These are phyloP conservation scores for Drosophila ohnishii DNA, from an alignment of 1,140 invertebrate species.

Conservation along the genomic window DNA sequence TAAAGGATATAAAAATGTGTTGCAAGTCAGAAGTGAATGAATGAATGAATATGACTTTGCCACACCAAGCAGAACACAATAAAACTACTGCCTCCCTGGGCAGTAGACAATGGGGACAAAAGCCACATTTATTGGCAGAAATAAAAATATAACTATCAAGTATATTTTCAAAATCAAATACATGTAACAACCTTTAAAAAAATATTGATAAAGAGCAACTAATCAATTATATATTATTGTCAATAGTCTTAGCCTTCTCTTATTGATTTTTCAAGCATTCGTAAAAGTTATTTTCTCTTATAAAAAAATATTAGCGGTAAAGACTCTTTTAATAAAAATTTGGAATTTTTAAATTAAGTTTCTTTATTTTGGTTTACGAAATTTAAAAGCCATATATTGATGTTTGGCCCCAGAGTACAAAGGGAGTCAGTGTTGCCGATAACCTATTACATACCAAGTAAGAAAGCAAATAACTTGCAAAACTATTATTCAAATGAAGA, in stretches of 20 bases:
- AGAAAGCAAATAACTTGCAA: no score
- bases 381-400: not conserved
- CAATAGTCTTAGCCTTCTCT: no score
- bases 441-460: not conserved
- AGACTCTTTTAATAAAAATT: not conserved
- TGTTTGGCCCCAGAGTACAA: not conserved
- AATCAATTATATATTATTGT: no score
- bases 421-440: not conserved
- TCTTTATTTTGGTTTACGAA: not conserved
- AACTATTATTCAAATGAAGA: no score
- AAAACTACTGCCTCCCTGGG: constrained; percentile 58
- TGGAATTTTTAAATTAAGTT: not conserved
- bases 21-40: constrained; percentile 74
- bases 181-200: not conserved
- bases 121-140: not conserved
- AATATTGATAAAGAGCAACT: no score
- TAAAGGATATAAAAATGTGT: constrained; percentile 74
- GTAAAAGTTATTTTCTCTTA: not conserved
- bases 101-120: not conserved
- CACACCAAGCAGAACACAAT: constrained; percentile 63
- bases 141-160: not conserved
- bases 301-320: not conserved
- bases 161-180: not conserved
- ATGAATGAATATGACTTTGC: constrained; percentile 74
- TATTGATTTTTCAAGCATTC: no score